Conservation (phyloP, 2,888 invertebrate genomes). For the Callosobruchus maculatus region DNA sequence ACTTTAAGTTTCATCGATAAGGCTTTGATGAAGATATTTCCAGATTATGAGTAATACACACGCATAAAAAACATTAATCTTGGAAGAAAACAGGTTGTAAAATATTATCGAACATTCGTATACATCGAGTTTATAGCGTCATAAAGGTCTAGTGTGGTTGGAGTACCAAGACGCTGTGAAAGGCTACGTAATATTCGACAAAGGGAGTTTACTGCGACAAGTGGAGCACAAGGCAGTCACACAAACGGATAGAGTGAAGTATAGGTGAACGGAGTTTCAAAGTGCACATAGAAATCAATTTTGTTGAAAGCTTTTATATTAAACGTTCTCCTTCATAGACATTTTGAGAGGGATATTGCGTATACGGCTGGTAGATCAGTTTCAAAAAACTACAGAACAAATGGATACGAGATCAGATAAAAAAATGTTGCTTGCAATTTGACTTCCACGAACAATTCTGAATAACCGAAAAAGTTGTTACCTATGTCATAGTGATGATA, state of each 20-base stretch:
- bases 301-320: not conserved
- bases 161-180: not conserved
- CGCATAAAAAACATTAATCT: not conserved
- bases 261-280: not conserved
- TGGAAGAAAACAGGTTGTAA: not conserved
- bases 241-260: not conserved
- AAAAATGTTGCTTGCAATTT: no score
- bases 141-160: not conserved
- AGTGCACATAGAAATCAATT: not conserved
- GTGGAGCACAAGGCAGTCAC: not conserved
- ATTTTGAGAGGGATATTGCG: not conserved
- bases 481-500: no score
- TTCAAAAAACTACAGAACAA: no score
- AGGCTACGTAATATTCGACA: not conserved
- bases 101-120: not conserved
- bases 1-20: not conserved
- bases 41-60: not conserved
- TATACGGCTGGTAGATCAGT: no score
- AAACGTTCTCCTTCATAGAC: not conserved
- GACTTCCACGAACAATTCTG: no score
- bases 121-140: not conserved
- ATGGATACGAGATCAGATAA: no score
- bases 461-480: no score
- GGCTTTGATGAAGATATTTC: not conserved
- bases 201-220: not conserved